These are phyloP conservation scores for Yoshiicerus persimilis DNA, from an alignment of 1,140 invertebrate genomes.

Conservation along the genomic window DNA sequence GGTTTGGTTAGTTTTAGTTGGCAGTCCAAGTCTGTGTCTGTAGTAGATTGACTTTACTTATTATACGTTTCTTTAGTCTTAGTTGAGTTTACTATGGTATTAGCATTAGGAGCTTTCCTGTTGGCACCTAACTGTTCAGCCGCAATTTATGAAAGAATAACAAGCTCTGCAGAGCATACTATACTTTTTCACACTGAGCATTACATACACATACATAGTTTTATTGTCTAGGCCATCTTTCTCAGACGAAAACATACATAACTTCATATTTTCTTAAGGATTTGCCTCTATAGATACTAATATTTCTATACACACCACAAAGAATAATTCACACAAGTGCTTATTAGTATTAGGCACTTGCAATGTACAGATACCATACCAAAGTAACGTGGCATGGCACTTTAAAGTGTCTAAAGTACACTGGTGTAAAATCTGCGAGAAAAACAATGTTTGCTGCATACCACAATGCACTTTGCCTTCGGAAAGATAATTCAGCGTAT, in stretches of 20 bases:
- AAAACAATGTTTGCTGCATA: not conserved
- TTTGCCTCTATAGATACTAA: not conserved
- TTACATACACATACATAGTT: not conserved
- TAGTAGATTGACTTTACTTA: not conserved
- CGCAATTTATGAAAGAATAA: constrained; percentile 18
- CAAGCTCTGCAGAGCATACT: not conserved
- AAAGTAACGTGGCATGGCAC: not conserved
- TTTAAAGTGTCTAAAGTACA: not conserved
- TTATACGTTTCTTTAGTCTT: not conserved
- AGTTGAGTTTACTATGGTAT: not conserved
- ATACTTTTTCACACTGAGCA: not conserved
- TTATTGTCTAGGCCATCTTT: constrained; percentile 1
- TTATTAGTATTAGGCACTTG: no score
- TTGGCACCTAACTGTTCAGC: constrained; percentile 11
- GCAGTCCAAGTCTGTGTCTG: not conserved
- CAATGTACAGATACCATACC: no score
- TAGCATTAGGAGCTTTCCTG: constrained; percentile 10
- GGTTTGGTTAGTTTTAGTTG: not conserved
- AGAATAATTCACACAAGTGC: not conserved
- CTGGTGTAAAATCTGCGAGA: not conserved
- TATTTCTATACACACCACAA: not conserved
- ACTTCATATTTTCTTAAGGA: not conserved
- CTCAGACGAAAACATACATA: not conserved
- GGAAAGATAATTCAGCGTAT: not conserved
- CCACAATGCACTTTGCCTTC: constrained; percentile 17